Evolutionary conservation across 2,888 invertebrate genomes (phyloP).

Genomic region (Nemapogon koenigi): DNA sequence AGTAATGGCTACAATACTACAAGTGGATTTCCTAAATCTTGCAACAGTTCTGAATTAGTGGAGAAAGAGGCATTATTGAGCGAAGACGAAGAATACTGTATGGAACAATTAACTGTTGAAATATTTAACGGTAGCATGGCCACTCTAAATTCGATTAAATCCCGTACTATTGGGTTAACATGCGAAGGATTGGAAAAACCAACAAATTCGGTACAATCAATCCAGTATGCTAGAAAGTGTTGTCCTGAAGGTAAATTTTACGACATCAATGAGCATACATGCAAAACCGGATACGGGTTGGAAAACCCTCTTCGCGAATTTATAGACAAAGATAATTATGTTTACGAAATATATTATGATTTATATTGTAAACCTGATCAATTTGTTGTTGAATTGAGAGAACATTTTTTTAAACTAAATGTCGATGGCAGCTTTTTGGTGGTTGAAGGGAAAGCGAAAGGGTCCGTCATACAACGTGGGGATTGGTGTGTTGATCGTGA

Average conservation of each 20-base stretch:
- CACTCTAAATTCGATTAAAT: not conserved
- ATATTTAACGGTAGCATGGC: conserved; percentile 30
- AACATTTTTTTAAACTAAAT: conserved; percentile 27
- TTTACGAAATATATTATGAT: conserved; percentile 38
- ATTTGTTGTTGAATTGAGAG: conserved; percentile 35
- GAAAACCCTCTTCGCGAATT: conserved; percentile 13
- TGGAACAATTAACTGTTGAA: conserved; percentile 37
- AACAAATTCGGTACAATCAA: not conserved
- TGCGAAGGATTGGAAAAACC: not conserved
- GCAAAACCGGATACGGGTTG: conserved; percentile 20
- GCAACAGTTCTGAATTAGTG: conserved; percentile 26
- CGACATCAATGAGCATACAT: conserved; percentile 34
- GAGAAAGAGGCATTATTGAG: conserved; percentile 18
- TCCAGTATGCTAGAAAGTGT: conserved; percentile 30
- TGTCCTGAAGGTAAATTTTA: conserved; percentile 41
- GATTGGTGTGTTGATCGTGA: conserved; percentile 52
- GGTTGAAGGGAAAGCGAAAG: conserved; percentile 21
- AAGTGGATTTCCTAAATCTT: conserved; percentile 33
- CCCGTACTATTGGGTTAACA: not conserved
- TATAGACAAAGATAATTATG: conserved; percentile 23
- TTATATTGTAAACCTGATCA: conserved; percentile 38
- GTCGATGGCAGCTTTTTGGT: conserved; percentile 33
- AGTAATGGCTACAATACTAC: conserved; percentile 26
- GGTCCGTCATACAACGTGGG: conserved; percentile 25
- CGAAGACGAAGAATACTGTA: conserved; percentile 21